Conservation (phyloP, 2,113 vertebrate species). For the Paradoxurus hermaphroditus region DNA sequence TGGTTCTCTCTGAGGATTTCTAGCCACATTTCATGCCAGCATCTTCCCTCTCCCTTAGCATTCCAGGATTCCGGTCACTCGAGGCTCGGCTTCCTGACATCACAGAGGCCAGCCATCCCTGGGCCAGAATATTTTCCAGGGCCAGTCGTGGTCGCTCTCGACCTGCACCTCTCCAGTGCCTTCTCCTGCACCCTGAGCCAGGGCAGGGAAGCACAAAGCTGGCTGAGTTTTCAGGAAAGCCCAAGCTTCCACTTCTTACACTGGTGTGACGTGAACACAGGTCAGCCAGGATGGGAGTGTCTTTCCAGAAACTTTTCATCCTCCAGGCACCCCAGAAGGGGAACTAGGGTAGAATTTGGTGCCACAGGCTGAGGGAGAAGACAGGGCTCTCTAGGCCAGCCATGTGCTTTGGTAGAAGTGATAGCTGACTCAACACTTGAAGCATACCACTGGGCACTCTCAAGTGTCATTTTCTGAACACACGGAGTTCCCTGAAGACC, state of each 20-base stretch:
- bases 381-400: not conserved
- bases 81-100: not conserved
- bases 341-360: not conserved
- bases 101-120: accelerated
- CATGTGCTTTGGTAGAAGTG: not conserved
- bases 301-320: not conserved
- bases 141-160: not conserved
- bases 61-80: not conserved
- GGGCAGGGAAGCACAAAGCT: not conserved
- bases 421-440: not conserved
- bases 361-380: not conserved
- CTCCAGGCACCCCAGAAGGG: not conserved
- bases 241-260: not conserved
- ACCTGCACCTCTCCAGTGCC: not conserved
- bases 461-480: not conserved
- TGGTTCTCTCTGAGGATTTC: not conserved
- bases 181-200: not conserved
- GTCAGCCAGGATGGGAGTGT: not conserved
- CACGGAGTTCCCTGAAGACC: not conserved
- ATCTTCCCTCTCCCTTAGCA: not conserved
- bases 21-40: not conserved
- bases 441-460: not conserved
- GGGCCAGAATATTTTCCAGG: not conserved
- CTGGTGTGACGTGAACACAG: not conserved
- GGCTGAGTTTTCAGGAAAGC: not conserved